Percentiles rank a stretch among this genome's conserved stretches.
Evolutionary conservation across 1,140 invertebrate species (phyloP).

Genomic region (Helicoverpa zea): DNA sequence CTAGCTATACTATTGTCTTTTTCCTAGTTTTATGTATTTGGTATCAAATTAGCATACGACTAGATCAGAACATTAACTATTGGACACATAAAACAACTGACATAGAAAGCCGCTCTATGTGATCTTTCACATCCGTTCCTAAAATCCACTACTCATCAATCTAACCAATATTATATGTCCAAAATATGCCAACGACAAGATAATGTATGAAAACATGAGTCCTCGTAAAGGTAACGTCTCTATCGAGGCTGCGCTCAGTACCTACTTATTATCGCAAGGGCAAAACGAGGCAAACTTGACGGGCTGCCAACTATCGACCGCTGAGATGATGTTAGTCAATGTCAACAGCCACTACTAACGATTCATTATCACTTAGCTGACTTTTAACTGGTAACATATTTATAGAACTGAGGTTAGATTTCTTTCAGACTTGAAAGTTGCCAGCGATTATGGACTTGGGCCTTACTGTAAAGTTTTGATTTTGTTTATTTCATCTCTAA

Average conservation of each 20-base stretch:
- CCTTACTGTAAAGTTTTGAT: too few species aligned
- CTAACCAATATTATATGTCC: neutral
- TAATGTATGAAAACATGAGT: neutral
- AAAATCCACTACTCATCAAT: neutral
- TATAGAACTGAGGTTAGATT: slow-evolving; percentile 2
- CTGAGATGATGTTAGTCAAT: slow-evolving; percentile 68
- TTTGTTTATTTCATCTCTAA: too few species aligned
- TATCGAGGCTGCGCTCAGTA: slow-evolving; percentile 8
- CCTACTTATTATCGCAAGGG: slow-evolving; percentile 61
- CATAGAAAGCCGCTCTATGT: neutral
- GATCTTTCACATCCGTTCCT: neutral
- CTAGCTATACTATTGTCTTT: too few species aligned
- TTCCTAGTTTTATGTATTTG: too few species aligned
- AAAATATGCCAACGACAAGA: slow-evolving; percentile 25
- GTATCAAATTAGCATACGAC: too few species aligned
- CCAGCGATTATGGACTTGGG: too few species aligned
- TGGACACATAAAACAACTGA: too few species aligned
- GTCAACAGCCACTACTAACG: slow-evolving; percentile 68
- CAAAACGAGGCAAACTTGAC: slow-evolving; percentile 67
- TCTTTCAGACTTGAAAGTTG: too few species aligned
- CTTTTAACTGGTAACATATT: slow-evolving; percentile 26
- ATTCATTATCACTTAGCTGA: slow-evolving; percentile 56
- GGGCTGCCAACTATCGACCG: slow-evolving; percentile 74
- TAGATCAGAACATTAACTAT: too few species aligned
- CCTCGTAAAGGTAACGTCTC: slow-evolving; percentile 36